Conservation (phyloP, 2,113 vertebrate species). For the Apus apus region DNA sequence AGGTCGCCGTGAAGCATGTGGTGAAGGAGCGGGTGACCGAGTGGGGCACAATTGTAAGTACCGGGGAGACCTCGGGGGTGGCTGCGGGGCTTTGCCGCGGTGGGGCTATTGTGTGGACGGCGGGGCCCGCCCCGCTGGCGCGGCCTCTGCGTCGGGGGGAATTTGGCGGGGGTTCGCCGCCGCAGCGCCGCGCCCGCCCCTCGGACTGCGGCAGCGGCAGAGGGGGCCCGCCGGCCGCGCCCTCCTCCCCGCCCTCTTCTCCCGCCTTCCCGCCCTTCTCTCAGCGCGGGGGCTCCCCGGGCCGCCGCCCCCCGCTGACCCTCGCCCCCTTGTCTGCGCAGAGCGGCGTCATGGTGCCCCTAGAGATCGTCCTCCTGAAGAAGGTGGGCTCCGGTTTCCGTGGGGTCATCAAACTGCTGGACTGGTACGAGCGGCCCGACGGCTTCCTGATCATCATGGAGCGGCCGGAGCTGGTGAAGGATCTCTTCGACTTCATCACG, state of each 20-base stretch:
- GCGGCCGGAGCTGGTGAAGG: conserved; percentile 92
- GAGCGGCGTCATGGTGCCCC: conserved; percentile 89
- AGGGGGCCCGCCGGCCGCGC: conserved; percentile 15
- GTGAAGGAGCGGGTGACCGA: conserved; percentile 93
- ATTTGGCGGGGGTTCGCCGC: conserved; percentile 28
- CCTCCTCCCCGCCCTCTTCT: background rate
- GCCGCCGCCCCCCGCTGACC: background rate
- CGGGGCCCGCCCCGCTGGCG: background rate
- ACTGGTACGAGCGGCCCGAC: conserved; percentile 96
- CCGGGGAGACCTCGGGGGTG: background rate
- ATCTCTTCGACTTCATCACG: conserved; percentile 97
- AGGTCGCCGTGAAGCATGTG: conserved; percentile 96
- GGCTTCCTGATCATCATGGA: conserved; percentile 95
- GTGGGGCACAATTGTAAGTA: conserved; percentile 93
- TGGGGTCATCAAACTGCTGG: conserved; percentile 93
- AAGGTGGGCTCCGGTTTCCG: conserved; percentile 93
- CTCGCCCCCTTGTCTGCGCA: conserved; percentile 25
- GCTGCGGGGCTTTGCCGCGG: background rate
- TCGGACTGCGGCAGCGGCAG: conserved; percentile 46
- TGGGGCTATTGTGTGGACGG: conserved; percentile 32
- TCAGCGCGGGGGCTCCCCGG: background rate
- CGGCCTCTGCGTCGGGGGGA: conserved; percentile 12
- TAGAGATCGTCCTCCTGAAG: conserved; percentile 94
- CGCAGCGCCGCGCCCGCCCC: conserved; percentile 41
- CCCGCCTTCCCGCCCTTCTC: background rate